Evolutionary conservation across 2,888 invertebrate species (phyloP).

Genomic region (Agapetus fuscipes): DNA sequence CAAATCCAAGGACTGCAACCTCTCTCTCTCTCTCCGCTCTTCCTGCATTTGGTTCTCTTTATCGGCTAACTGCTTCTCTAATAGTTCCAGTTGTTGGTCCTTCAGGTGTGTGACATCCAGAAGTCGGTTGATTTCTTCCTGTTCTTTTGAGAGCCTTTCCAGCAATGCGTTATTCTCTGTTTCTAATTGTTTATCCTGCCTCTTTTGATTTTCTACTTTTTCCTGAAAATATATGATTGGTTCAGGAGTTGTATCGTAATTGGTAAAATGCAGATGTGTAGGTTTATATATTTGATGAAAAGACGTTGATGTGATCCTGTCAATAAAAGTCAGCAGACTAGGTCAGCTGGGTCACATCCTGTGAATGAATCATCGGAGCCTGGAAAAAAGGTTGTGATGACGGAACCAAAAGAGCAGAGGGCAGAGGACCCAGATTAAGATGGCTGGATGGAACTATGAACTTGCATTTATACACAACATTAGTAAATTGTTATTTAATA

Average conservation of each 20-base stretch:
- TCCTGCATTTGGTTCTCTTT: conserved; percentile 10
- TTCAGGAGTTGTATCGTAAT: too few relatives aligned
- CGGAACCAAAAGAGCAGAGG: not conserved
- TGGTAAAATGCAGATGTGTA: too few relatives aligned
- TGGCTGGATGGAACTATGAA: not conserved
- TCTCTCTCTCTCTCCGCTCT: conserved; percentile 2
- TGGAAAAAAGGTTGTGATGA: not conserved
- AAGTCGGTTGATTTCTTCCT: conserved; percentile 42
- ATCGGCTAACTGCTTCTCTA: conserved; percentile 39
- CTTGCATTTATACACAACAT: not conserved
- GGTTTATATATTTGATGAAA: too few relatives aligned
- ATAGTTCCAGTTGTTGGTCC: conserved; percentile 40
- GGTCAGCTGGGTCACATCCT: too few relatives aligned
- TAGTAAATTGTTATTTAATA: not conserved
- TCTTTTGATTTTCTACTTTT: conserved; percentile 36
- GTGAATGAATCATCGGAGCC: too few relatives aligned
- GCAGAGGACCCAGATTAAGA: not conserved
- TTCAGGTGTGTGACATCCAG: conserved; percentile 43
- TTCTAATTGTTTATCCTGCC: conserved; percentile 35
- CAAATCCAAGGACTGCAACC: conserved; percentile 4
- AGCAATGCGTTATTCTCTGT: conserved; percentile 39
- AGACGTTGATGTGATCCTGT: too few relatives aligned
- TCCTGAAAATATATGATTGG: conserved; percentile 30
- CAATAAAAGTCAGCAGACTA: too few relatives aligned
- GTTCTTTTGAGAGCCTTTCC: conserved; percentile 39